Evolutionary conservation across 2,888 invertebrate species (phyloP).

Genomic region (Drosophila kanekoi): DNA sequence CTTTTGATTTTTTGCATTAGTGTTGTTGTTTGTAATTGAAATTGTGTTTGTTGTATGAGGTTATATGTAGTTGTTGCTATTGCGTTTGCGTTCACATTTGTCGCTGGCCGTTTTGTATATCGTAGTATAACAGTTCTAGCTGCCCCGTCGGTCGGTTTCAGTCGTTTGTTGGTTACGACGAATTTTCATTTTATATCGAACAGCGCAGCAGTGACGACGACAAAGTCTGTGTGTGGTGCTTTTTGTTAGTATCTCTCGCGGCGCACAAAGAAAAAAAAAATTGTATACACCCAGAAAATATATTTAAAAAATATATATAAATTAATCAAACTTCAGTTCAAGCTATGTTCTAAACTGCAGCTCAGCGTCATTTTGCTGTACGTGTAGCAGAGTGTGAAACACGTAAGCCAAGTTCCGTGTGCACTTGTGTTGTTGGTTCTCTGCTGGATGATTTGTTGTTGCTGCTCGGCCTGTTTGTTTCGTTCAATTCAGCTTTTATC

Average conservation of each 20-base stretch:
- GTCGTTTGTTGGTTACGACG: slow-evolving; percentile 68
- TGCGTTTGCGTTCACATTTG: slow-evolving; percentile 41
- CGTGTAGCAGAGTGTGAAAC: slow-evolving; percentile 52
- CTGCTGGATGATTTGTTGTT: slow-evolving; percentile 29
- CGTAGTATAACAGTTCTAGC: slow-evolving; percentile 75
- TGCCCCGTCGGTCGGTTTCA: slow-evolving; percentile 45
- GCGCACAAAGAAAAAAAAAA: slow-evolving; percentile 55
- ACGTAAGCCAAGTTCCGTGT: slow-evolving; percentile 60
- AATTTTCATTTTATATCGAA: slow-evolving; percentile 78
- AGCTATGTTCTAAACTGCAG: slow-evolving; percentile 42
- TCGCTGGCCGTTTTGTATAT: slow-evolving; percentile 57
- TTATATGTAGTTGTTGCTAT: slow-evolving; percentile 48
- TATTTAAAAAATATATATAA: not conserved
- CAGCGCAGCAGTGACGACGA: slow-evolving; percentile 71
- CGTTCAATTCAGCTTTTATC: slow-evolving; percentile 57
- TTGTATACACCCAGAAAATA: slow-evolving; percentile 53
- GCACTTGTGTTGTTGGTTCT: slow-evolving; percentile 26
- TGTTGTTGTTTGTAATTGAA: slow-evolving; percentile 44
- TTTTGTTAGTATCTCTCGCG: slow-evolving; percentile 62
- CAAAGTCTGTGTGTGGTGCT: slow-evolving; percentile 51
- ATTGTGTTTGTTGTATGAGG: slow-evolving; percentile 50
- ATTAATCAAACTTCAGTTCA: slow-evolving; percentile 10
- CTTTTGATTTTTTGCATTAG: slow-evolving; percentile 8
- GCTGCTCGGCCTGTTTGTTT: slow-evolving; percentile 34
- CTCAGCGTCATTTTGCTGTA: slow-evolving; percentile 29